Base-by-base conservation (phyloP, 2,797 vertebrate genomes). In the Thunnus albacares region DNA sequence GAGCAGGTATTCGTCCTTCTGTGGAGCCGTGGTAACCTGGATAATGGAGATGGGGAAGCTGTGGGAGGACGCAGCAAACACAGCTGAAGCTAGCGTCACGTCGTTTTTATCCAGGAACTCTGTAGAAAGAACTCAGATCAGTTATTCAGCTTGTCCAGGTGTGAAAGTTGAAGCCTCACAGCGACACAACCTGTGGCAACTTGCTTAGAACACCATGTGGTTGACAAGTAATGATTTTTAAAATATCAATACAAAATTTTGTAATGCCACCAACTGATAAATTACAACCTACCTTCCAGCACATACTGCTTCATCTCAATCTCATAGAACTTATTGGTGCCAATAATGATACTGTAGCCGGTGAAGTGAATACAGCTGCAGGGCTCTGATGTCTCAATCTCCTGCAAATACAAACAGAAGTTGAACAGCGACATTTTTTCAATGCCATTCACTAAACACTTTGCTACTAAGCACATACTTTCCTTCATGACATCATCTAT, bases 281-380 rank as follows among this genome's bases (percentile, higher is more conserved):
- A 67, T 41, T 30, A 30, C 12, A 43, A 87, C 89, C 70, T 90
- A 99, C 98, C 98, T 83, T 99, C 98, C 14, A 99, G 94, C 0
- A 97, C 97, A n/a, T 99, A 99, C 93, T 99, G 98, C 95, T 99
- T 99, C 97, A 99, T 98, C 94, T 99, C 98, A 17, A 99, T 98
- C 90, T 99, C 97, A 68, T 99, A 99, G 94, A 99, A 99, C 90
- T 99, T 99, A 91, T 99, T 99, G 91, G 98, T 99, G 85, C 98
- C 98, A 1, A 99, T 97, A 86, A 99, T 97, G 93, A 99, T 97
- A 76, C 98, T 99, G 94, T 99, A 99, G 81, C 94, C 96, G 67
- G 98, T 99, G 95, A 99, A 98, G 94, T 98, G 97, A 90, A 99
- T 97, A 73, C 98, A 99, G 95, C 98, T 99, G 94, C 98, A 99